phyloP scores from a whole-genome alignment of 1,140 invertebrate species.

The Ruditapes philippinarum region DNA sequence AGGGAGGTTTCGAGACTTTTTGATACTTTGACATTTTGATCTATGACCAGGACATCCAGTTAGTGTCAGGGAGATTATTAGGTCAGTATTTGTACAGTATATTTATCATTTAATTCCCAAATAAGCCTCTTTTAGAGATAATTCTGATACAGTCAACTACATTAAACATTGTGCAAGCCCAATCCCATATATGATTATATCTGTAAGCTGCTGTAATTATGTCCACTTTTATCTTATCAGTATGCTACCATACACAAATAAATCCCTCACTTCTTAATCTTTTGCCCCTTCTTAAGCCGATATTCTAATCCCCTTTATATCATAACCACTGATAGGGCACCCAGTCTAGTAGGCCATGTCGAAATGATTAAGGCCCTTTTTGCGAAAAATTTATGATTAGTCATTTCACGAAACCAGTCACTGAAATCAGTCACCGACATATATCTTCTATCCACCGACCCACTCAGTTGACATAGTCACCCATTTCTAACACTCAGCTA shows the following conservation, averaged over 20 bases:
- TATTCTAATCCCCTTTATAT: slow-evolving; percentile 5
- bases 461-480: too few species aligned
- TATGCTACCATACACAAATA: background rate
- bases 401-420: too few species aligned
- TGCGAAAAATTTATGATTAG: too few species aligned
- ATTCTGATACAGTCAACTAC: background rate
- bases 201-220: background rate
- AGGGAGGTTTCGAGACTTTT: too few species aligned
- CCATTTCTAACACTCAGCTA: too few species aligned
- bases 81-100: slow-evolving; percentile 15
- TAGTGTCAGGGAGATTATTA: background rate
- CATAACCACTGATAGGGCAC: too few species aligned
- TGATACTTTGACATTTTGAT: background rate
- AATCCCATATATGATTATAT: slow-evolving; percentile 1
- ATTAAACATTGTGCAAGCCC: background rate
- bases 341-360: too few species aligned
- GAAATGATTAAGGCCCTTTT: too few species aligned
- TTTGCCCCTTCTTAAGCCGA: background rate
- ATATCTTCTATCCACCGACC: too few species aligned
- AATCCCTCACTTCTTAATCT: slow-evolving; percentile 28
- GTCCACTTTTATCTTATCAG: slow-evolving; percentile 14
- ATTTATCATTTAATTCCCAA: slow-evolving; percentile 17
- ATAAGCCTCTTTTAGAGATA: slow-evolving; percentile 26
- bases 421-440: too few species aligned
- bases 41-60: background rate